These are phyloP conservation scores for Pipistrellus pygmaeus DNA, from an alignment of 2,797 vertebrate genomes.

Conservation along the genomic window DNA sequence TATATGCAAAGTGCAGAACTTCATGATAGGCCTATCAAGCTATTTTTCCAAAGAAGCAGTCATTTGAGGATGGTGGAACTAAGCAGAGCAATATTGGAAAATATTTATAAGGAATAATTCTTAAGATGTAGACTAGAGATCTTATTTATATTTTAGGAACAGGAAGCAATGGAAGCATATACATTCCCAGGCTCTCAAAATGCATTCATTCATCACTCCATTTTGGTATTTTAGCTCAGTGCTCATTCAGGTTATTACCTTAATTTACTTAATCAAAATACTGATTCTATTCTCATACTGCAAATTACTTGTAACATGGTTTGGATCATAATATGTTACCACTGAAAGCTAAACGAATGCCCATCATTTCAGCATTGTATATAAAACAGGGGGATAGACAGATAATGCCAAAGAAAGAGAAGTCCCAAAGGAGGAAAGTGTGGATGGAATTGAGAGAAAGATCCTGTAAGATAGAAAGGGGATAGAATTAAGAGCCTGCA, in stretches of 20 bases:
- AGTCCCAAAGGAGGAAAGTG: not conserved
- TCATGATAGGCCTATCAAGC: not conserved
- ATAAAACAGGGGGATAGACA: not conserved
- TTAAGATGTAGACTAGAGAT: not conserved
- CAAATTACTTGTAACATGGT: conserved; percentile 67
- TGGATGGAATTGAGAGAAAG: not conserved
- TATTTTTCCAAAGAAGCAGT: not conserved
- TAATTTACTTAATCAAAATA: conserved; percentile 83
- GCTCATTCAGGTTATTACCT: conserved; percentile 77
- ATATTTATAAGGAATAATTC: conserved; percentile 37
- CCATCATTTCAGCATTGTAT: not conserved
- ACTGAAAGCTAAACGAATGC: conserved; percentile 11
- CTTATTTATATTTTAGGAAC: not conserved
- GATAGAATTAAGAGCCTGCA: not conserved
- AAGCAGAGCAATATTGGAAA: not conserved
- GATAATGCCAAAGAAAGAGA: not conserved
- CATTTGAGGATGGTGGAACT: not conserved
- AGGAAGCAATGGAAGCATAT: not conserved
- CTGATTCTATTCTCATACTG: conserved; percentile 71
- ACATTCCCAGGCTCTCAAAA: not conserved
- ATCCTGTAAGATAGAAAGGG: not conserved
- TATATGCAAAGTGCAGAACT: conserved; percentile 11
- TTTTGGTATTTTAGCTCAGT: conserved; percentile 57
- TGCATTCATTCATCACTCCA: conserved; percentile 6
- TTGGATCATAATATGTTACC: conserved; percentile 53